Conservation (phyloP, 2,888 invertebrate species). For the Tinea semifulvella region DNA sequence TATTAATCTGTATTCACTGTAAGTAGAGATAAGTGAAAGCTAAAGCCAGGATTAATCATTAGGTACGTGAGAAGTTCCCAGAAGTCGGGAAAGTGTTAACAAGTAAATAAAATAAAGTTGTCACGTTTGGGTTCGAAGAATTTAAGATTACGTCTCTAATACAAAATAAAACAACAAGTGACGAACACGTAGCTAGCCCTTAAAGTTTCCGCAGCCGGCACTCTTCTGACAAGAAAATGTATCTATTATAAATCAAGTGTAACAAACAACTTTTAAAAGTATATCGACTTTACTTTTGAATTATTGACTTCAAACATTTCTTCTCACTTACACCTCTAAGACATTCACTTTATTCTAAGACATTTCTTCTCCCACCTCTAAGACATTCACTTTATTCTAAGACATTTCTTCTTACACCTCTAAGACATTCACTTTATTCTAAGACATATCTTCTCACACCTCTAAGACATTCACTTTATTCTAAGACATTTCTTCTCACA, state of each 20-base stretch:
- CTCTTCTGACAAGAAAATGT: slow-evolving; percentile 5
- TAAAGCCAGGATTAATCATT: slow-evolving; percentile 5
- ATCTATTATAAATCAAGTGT: slow-evolving; percentile 6
- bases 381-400: no score
- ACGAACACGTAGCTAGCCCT: slow-evolving; percentile 26
- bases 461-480: no score
- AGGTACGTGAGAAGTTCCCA: background rate
- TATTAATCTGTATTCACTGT: no score
- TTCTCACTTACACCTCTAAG: background rate
- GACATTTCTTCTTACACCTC: no score
- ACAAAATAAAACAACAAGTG: slow-evolving; percentile 33
- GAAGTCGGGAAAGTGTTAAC: slow-evolving; percentile 18
- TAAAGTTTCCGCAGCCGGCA: slow-evolving; percentile 26
- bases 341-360: no score
- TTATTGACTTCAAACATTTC: background rate
- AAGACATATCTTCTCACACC: no score
- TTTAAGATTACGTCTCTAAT: slow-evolving; percentile 34
- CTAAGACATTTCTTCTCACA: no score
- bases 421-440: no score
- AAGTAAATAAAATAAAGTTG: slow-evolving; percentile 26
- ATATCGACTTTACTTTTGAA: background rate
- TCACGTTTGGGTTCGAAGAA: slow-evolving; percentile 34
- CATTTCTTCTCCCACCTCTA: no score
- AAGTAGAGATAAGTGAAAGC: background rate
- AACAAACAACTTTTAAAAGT: slow-evolving; percentile 1